Base-by-base conservation (phyloP, 1,140 invertebrate genomes). In the Varroa destructor region DNA sequence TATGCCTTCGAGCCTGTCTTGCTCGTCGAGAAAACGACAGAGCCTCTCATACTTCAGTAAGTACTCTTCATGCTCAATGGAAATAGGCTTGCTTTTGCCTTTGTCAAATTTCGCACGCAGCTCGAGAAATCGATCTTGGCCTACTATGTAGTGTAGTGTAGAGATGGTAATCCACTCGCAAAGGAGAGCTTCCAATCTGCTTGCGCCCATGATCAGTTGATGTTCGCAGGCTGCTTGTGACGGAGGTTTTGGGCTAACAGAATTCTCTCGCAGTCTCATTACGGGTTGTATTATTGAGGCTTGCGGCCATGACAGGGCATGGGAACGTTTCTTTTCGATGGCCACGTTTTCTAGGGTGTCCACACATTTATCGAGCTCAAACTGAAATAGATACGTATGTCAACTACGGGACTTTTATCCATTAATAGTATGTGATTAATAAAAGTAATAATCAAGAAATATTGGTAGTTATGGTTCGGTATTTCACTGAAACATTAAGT, bases 121-220 rank as follows among this genome's bases (percentile, higher is more conserved):
- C 46, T 67, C 61, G 14, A 67, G 61, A 67, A 67, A 67, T 1
- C 61, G 61, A 67, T 67, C 61, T 37, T 40, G 14, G 1, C 61
- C 61, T 40, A 67, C 61, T 12, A 67, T 67, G 36, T 67, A 37
- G 37, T 67, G 61, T 40, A 67, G 36, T 43, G 12, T 36, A 2
- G 12, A 40, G 10, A 67, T 67, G 12, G 61, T 67, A 4, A 67
- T 43, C 61, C 61, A 67, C 8, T 67, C 61, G 37, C 61, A 67
- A 12, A 67, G 36, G 10, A 67, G 61, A 2, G 14, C 46, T 37
- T 67, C 61, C 1, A 67, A 2, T 40, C 37, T 67, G 8, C 46
- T 51, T 51, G 46, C 46, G 8, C 46, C 8, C 46, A 51, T 51
- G 46, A 51, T 51, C 46, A 8, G 46, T 8, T 3, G 8, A 51